These are phyloP conservation scores for Diorhabda carinulata DNA, from an alignment of 1,140 invertebrate species.

Conservation along the genomic window DNA sequence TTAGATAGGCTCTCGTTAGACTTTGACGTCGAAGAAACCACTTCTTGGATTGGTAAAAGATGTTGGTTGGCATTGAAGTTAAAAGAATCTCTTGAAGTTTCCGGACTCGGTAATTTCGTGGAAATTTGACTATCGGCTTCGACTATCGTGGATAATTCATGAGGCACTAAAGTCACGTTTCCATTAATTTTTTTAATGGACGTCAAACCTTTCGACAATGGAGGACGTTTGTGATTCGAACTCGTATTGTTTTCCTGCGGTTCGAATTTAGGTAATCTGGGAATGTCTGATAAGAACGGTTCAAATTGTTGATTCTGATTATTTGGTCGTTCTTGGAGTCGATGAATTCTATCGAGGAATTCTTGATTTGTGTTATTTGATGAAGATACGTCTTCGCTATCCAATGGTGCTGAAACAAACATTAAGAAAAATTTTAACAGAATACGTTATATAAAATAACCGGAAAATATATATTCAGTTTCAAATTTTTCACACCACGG, in stretches of 20 bases:
- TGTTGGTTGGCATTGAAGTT: conserved; percentile 1
- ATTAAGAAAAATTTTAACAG: no score
- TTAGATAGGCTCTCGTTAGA: conserved; percentile 7
- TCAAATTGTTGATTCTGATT: conserved; percentile 17
- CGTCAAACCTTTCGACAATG: conserved; percentile 35
- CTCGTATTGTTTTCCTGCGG: conserved; percentile 4
- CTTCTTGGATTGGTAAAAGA: neutral
- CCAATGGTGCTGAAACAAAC: no score
- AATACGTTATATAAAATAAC: no score
- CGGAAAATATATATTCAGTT: no score
- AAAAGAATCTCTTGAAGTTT: conserved; percentile 18
- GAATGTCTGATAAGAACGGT: conserved; percentile 37
- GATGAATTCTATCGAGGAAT: conserved; percentile 8
- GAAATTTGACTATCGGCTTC: conserved; percentile 49
- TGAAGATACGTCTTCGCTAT: no score
- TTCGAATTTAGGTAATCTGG: conserved; percentile 40
- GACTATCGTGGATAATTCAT: conserved; percentile 63
- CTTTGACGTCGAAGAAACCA: conserved; percentile 6
- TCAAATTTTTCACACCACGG: no score
- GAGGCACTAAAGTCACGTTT: conserved; percentile 49
- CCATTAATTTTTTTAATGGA: conserved; percentile 38
- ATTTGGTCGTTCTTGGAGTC: neutral
- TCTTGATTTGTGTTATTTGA: neutral
- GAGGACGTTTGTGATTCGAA: conserved; percentile 35
- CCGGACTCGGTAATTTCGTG: conserved; percentile 26